Evolutionary conservation across 2,797 vertebrate species (phyloP), one percentile per base, ranked within the genome.

Genomic region (Danio albolineatus): DNA sequence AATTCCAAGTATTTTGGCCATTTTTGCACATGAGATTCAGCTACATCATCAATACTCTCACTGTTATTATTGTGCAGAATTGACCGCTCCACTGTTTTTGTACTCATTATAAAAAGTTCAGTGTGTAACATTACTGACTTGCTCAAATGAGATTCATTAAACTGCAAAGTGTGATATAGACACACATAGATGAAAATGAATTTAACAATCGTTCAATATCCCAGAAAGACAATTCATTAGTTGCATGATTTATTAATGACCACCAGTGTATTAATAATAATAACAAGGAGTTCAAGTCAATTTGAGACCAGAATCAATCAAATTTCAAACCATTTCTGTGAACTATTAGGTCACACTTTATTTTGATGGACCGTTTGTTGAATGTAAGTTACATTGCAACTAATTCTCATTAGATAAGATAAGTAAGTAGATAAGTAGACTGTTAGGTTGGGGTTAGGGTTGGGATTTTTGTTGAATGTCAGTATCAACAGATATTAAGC

Each of bases 21-120:
- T n/a, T n/a, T n/a, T n/a, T n/a, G n/a, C n/a, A n/a, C n/a, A n/a
- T n/a, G n/a, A n/a, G n/a, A n/a, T n/a, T n/a, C n/a, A n/a, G n/a
- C n/a, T n/a, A n/a, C n/a, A n/a, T 66, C n/a, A 76, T 73, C 66
- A 53, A 60, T 73, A 76, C 10, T 53, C 10, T 60, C 19, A 66
- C 13, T 51, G 43, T 61, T 66, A 57, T 67, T 54, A 79, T 21
- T 13, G 17, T 21, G 13, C 21, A 48, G n/a, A 64, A 73, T 73
- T 65, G 49, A 73, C 69, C 51, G 8, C 17, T 14, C 10, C 6
- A 4, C 19, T 64, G 49, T 61, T 64, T 51, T 46, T 61, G 36
- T 41, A 4, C 67, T 46, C 16, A 14, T 62, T 79, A 64, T 64
- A 13, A 64, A 44, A 46, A 43, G 56, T 71, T 44, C 9, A 54